Evolutionary conservation across 2,888 invertebrate species (phyloP), one percentile per base, ranked within the genome.

Genomic region (Orchesellides sinensis): DNA sequence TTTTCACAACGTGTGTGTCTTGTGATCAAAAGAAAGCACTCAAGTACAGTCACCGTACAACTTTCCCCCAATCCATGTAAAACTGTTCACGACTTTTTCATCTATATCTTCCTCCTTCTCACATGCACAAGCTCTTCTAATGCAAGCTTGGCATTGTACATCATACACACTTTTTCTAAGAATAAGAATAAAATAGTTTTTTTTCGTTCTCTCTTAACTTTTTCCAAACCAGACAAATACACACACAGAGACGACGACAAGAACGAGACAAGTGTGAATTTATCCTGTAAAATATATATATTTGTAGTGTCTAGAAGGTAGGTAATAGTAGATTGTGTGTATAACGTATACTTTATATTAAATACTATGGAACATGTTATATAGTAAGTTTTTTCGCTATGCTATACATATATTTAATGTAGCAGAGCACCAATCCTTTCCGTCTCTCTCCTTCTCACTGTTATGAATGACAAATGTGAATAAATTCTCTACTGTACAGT

Each of bases 401-500:
- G n/a, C n/a, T n/a, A n/a, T n/a, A n/a, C n/a, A n/a, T n/a, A n/a
- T n/a, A 52, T n/a, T 52, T 52, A 56, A 47, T 52, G 21, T 52
- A 21, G 23, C 19, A 21, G 49, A n/a, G 49, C 17, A n/a, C n/a
- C n/a, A n/a, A 32, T 74, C 23, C 59, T 59, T 61, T 73, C 72
- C 49, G 61, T 61, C 40, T 61, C 61, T 61, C 27, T 32, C 49
- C 47, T n/a, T 59, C 77, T 68, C 77, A 68, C 78, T 78, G 61
- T 74, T 78, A 63, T 54, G 61, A 78, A 78, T 78, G 78, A 78
- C 78, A 78, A 78, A 78, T 78, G 78, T 78, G 69, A 61, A n/a
- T n/a, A n/a, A 78, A 78, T 69, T 69, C 61, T 69, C 47, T 61
- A 78, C 69, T 69, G 78, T 68, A 63, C 77, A 77, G 77, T 77